Base-by-base conservation (phyloP, 2,888 invertebrate species). In the Mycalesis mineus region DNA sequence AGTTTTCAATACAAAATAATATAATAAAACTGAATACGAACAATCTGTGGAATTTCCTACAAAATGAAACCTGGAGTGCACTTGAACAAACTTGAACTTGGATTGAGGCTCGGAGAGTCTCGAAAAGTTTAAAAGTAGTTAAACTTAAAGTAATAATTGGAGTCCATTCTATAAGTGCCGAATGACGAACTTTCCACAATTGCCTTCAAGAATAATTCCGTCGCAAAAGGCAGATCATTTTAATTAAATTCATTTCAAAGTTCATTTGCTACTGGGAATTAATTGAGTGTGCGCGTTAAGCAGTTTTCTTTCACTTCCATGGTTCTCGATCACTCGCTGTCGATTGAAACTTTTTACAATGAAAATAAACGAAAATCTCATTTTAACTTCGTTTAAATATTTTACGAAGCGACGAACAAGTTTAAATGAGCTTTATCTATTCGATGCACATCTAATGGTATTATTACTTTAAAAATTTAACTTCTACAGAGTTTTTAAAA, bases 171-270 rank as follows among this genome's bases (percentile, higher is more conserved):
- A 33, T 48, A 61, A 49, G 50, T 55, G 58, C 48, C 57, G 60
- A 61, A 69, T 52, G 68, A 69, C 61, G 31, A 78, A 78, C 68
- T 80, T 78, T 57, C 65, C 65, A 66, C 75, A 75, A 78, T 74
- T 77, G 73, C 69, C 69, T 71, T 72, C 69, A 72, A 71, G 70
- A 75, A 73, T 75, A 80, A 76, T 75, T 80, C 65, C 50, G 53
- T 70, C 65, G 68, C 63, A 63, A 66, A 62, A 67, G 72, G 70
- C 62, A 70, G 74, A 79, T 81, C 73, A 72, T 77, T 80, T 81
- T 79, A 80, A 82, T 82, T 81, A 78, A 80, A 79, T 80, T 74
- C 71, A 59, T 71, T 68, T 65, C 55, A 60, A 75, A 75, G 70
- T 73, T 73, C 61, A 65, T 68, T 67, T 65, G 65, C 63, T 75